phyloP scores from a whole-genome alignment of 2,888 invertebrate genomes.

The Erebia ligea region DNA sequence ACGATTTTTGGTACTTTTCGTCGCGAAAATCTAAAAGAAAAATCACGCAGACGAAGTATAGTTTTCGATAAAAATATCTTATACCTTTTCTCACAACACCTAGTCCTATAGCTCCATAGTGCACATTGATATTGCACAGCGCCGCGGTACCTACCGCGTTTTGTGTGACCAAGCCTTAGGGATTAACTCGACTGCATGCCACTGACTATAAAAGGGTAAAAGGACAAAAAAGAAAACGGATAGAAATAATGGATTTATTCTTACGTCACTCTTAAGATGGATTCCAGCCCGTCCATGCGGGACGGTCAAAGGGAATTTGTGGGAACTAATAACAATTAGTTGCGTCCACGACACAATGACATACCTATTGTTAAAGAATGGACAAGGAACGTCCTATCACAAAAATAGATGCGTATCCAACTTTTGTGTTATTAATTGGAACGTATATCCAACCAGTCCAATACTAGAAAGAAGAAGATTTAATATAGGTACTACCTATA shows the following conservation, averaged over 20 bases:
- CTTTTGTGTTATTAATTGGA: background rate
- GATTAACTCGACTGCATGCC: conserved; percentile 53
- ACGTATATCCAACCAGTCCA: too few relatives aligned
- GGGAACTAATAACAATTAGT: conserved; percentile 33
- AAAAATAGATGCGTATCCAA: background rate
- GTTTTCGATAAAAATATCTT: too few relatives aligned
- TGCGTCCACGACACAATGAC: conserved; percentile 15
- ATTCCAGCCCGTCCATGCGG: conserved; percentile 37
- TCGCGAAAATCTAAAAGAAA: too few relatives aligned
- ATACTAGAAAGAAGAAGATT: too few relatives aligned
- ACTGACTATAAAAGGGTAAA: conserved; percentile 49
- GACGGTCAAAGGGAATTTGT: conserved; percentile 25
- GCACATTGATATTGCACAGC: background rate
- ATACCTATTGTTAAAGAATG: conserved; percentile 12
- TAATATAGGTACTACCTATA: too few relatives aligned
- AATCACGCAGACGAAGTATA: too few relatives aligned
- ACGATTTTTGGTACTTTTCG: too few relatives aligned
- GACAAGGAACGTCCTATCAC: background rate
- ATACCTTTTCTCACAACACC: background rate
- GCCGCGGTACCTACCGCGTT: background rate
- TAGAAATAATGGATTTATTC: conserved; percentile 50
- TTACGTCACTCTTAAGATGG: conserved; percentile 43
- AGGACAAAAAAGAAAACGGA: conserved; percentile 46
- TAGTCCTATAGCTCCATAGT: background rate
- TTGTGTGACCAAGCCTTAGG: background rate